A percentile compares a stretch with the other conserved stretches of the same genome.
These are phyloP conservation scores for Oplegnathus fasciatus DNA, from an alignment of 2,113 vertebrate species.

Conservation along the genomic window DNA sequence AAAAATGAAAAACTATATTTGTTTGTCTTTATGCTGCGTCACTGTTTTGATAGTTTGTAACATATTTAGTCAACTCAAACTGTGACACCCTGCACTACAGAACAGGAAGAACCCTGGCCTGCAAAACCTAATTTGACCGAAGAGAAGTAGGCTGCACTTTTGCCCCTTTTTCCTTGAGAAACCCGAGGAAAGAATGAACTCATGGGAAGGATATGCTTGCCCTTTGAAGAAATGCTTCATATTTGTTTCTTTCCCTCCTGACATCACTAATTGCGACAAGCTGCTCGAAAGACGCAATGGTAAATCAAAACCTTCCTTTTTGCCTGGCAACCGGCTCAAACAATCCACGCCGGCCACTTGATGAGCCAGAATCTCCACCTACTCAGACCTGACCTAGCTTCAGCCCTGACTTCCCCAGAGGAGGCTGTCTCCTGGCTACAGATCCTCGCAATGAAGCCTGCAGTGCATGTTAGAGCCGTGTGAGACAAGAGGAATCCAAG, in stretches of 20 bases:
- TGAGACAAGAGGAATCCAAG: constrained; percentile 38
- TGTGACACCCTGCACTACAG: constrained; percentile 15
- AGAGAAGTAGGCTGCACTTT: constrained; percentile 66
- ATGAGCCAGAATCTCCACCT: constrained; percentile 78
- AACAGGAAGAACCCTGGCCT: constrained; percentile 36
- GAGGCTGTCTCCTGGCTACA: constrained; percentile 55
- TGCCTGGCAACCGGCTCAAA: constrained; percentile 79
- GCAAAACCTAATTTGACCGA: constrained; percentile 34
- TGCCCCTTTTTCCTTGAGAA: constrained; percentile 69
- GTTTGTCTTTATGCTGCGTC: constrained; percentile 6
- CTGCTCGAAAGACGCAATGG: constrained; percentile 71
- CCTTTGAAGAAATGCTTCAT: constrained; percentile 81
- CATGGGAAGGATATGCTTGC: constrained; percentile 77
- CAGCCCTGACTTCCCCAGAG: constrained; percentile 68
- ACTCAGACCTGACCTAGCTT: constrained; percentile 67
- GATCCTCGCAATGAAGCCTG: constrained; percentile 49
- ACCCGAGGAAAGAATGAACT: constrained; percentile 79
- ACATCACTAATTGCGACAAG: constrained; percentile 86
- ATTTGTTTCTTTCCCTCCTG: constrained; percentile 83
- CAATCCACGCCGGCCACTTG: constrained; percentile 67
- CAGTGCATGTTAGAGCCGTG: constrained; percentile 28
- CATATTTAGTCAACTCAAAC: constrained; percentile 10
- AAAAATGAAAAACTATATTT: neutral
- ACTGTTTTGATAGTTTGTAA: constrained; percentile 29
- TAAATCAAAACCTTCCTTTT: constrained; percentile 84